Evolutionary conservation across 2,888 invertebrate species (phyloP), one percentile per base, ranked within the genome.

Genomic region (Nomada ferruginata): DNA sequence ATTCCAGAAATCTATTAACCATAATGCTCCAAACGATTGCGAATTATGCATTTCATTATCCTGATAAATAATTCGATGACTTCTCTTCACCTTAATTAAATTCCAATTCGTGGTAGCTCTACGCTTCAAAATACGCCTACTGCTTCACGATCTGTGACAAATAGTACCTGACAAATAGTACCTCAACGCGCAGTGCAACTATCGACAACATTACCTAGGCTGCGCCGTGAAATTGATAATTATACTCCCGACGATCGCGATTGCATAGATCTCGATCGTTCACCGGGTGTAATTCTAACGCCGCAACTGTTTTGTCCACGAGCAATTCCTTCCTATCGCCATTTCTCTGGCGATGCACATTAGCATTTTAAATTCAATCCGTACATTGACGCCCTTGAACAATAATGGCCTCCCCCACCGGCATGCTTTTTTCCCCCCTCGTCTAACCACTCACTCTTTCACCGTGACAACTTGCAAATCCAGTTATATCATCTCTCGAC

Each of bases 301-400:
- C 11, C 52, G 20, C 29, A 36, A 15, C 29, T 65, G 20, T 63
- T 69, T 70, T 26, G 13, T 52, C 13, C 59, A 20, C 44, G 42
- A 7, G 36, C 26, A 26, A 60, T 64, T 79, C 44, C 44, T 26
- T 76, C 64, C 70, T 76, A 59, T 65, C 60, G 76, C 76, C 83
- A 87, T 85, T 87, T 87, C 81, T 88, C 72, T 83, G 10, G 60
- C 66, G 68, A 68, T 84, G 70, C 80, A 57, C 57, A 88, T 88
- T 87, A 82, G 80, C 85, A 86, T 88, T 88, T 88, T 83, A 87
- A 87, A 88, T 87, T 85, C 72, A 86, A 88, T 86, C 87, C 83
- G 82, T 77, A 84, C 80, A 87, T 84, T 83, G 83, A 79, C 79
- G 88, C 88, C 88, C 88, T 88, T 88, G 88, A 87, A 82, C 85